Conservation (phyloP, 2,888 invertebrate species). For the Caenorhabditis sp. region DNA sequence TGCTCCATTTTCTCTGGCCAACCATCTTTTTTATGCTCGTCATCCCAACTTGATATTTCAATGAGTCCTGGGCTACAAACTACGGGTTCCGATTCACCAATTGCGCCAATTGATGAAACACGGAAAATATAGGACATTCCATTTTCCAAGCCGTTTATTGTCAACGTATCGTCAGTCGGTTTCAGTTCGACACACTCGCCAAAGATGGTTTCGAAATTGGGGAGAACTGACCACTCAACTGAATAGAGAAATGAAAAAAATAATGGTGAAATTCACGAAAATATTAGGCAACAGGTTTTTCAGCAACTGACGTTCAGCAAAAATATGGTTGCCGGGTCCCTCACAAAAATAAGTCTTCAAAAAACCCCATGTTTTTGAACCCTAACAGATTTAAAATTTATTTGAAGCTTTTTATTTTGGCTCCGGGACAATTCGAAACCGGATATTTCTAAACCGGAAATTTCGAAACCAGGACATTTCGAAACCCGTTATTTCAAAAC, state of each 20-base stretch:
- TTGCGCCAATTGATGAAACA: slow-evolving; percentile 89
- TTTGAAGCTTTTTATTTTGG: too few relatives aligned
- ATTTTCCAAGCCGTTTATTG: slow-evolving; percentile 24
- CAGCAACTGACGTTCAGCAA: too few relatives aligned
- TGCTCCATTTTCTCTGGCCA: slow-evolving; percentile 40
- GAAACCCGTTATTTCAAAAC: too few relatives aligned
- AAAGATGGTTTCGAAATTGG: slow-evolving; percentile 83
- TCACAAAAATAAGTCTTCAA: too few relatives aligned
- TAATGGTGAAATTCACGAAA: slow-evolving; percentile 44
- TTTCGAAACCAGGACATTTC: too few relatives aligned
- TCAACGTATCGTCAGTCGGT: slow-evolving; percentile 14
- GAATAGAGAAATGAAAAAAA: too few relatives aligned
- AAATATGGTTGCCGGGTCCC: too few relatives aligned
- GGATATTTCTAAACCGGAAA: too few relatives aligned
- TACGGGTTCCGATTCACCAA: slow-evolving; percentile 84
- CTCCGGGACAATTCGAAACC: too few relatives aligned
- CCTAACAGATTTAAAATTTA: too few relatives aligned
- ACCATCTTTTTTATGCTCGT: slow-evolving; percentile 47
- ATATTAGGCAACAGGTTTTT: too few relatives aligned
- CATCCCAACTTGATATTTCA: slow-evolving; percentile 76
- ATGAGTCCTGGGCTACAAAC: slow-evolving; percentile 84
- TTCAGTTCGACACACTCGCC: slow-evolving; percentile 36
- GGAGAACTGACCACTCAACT: slow-evolving; percentile 93
- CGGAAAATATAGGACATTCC: slow-evolving; percentile 77
- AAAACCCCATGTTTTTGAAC: too few relatives aligned